Evolutionary conservation across 2,113 vertebrate species (phyloP), one percentile per base, ranked within the genome.

Genomic region (Empidonax traillii): DNA sequence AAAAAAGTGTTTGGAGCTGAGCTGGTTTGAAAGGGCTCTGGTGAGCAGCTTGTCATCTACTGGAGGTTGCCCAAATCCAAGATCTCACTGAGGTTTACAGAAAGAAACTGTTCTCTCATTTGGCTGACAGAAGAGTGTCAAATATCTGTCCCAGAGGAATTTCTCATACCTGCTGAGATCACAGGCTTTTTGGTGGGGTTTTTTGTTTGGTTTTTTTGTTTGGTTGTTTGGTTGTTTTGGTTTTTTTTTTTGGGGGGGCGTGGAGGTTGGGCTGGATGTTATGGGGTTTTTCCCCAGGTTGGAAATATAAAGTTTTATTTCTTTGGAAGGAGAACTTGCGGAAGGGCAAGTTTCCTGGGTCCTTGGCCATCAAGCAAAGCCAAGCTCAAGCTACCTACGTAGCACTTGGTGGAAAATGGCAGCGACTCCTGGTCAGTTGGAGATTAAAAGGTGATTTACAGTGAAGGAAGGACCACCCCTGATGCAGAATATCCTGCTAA

Each of bases 391-490:
- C 28, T 93, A 44, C 39, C 51, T 33, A n/a, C 2, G 0, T 47
- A 84, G 73, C 80, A 37, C 14, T 62, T 53, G 15, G 41, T 35
- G 58, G 71, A 43, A 89, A 82, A 56, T 44, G n/a, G 31, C 59
- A 75, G 35, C 5, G 25, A 91, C 62, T 51, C 19, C 49, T 85
- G 51, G 43, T 47, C 0, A 0, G 58, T 14, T 24, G 69, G 68
- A 86, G 46, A 94, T 85, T 44, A 89, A 85, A 92, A 85, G 55
- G 83, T 83, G 78, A 65, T 61, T 72, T 47, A 56, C 74, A 94
- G 23, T 20, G 75, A 95, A 78, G 78, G 86, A 93, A 88, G 33
- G 82, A 93, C 95, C 96, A 94, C 87, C 93, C 47, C 41, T 51
- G 44, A 10, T 2, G 30, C 39, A 82, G 43, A 37, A 61, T 35